These are phyloP conservation scores for Amphiduros pacificus DNA, from an alignment of 2,888 invertebrate genomes.

Conservation along the genomic window DNA sequence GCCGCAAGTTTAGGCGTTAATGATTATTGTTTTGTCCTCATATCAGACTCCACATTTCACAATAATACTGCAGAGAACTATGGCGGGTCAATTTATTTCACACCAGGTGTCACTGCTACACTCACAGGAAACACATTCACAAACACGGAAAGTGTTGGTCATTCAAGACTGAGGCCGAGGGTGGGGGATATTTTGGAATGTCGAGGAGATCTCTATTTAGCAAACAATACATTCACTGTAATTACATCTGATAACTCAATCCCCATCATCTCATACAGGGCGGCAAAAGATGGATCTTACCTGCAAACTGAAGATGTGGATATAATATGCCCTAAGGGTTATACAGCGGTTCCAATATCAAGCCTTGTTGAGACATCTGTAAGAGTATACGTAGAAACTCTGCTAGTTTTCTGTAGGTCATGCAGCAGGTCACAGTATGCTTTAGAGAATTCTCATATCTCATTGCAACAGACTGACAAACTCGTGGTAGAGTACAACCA, in stretches of 20 bases:
- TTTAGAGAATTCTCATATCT: not conserved
- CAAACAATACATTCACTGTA: slow-evolving; percentile 1
- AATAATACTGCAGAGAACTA: slow-evolving; percentile 10
- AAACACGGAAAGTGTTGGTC: not conserved
- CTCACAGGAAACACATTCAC: not conserved
- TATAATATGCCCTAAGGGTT: not conserved
- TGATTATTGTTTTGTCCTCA: not conserved
- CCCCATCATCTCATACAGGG: slow-evolving; percentile 1
- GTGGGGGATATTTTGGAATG: slow-evolving; percentile 5
- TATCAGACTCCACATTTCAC: not conserved
- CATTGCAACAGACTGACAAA: not conserved
- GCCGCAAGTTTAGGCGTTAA: not conserved
- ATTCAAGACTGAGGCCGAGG: not conserved
- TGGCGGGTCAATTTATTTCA: slow-evolving; percentile 5
- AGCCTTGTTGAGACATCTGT: not conserved
- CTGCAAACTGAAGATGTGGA: not conserved
- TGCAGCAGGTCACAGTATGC: slow-evolving; percentile 1
- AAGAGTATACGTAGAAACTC: not conserved
- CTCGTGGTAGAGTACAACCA: not conserved
- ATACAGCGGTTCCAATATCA: no score
- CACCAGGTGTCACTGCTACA: not conserved
- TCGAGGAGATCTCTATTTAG: slow-evolving; percentile 4
- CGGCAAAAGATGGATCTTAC: slow-evolving; percentile 5
- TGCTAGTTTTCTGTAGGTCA: slow-evolving; percentile 5
- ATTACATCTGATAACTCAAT: not conserved